Base-by-base conservation (phyloP, 2,797 vertebrate species). In the Danio albolineatus region DNA sequence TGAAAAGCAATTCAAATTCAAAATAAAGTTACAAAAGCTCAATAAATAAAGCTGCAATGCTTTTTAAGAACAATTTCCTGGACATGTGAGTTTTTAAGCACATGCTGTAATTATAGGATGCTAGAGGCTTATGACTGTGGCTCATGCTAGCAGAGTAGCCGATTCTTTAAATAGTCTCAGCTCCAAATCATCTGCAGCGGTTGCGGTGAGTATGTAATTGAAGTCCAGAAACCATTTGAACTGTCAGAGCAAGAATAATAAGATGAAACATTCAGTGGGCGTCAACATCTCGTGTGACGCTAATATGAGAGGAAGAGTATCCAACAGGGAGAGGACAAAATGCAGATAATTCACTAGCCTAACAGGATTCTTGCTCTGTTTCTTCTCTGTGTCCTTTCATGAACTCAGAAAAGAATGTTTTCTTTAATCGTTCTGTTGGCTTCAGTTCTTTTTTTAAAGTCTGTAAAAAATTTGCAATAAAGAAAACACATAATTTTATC, bases 171-270 rank as follows among this genome's bases (percentile, higher is more conserved):
- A 79, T 73, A 73, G 67, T 64, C 39, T 65, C 6, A n/a, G 38
- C 41, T 56, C 39, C 69, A 71, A 41, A 53, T 78, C 76, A 71
- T 44, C 49, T 72, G 66, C 76, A 61, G 76, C 10, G 76, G 49
- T 73, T 48, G 59, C 19, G 12, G 38, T 19, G 46, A 10, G 39
- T 46, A 7, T 49, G 49, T 76, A 71, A 72, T 62, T 72, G 46
- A 64, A 56, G 67, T 64, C 21, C 59, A 79, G 77, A 73, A 73
- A 65, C 38, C 69, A 56, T 64, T 56, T 36, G 57, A 79, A 64
- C 49, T 62, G 46, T 54, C 48, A 72, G 53, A 79, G 48, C 66
- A 28, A 36, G 48, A 72, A 71, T 49, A 78, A 78, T 16, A 72
- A 71, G 19, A 54, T 49, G 28, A 61, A 61, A 54, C 46, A 36